Conservation (phyloP, 2,888 invertebrate species). For the Aporophyla nigra region DNA sequence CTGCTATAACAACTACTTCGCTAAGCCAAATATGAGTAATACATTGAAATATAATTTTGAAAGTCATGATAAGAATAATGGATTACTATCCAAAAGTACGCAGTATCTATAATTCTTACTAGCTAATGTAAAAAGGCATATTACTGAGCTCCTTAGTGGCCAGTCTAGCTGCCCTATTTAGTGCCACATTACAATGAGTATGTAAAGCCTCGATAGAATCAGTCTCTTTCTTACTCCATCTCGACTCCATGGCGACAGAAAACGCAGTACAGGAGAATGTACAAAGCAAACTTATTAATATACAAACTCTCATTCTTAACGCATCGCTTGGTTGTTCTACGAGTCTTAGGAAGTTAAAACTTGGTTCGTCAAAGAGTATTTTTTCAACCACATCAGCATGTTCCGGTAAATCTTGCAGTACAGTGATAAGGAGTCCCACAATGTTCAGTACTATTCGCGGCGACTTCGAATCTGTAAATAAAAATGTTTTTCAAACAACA, state of each 20-base stretch:
- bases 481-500: constrained; percentile 34
- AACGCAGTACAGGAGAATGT: constrained; percentile 93
- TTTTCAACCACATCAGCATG: constrained; percentile 94
- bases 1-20: background rate
- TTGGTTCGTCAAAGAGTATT: constrained; percentile 91
- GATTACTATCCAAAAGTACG: background rate
- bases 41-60: background rate
- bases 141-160: constrained; percentile 90
- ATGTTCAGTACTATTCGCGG: constrained; percentile 93
- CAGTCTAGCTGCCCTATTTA: constrained; percentile 91
- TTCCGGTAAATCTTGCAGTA: constrained; percentile 94
- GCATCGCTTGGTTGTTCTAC: constrained; percentile 91
- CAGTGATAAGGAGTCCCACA: constrained; percentile 93
- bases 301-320: constrained; percentile 92
- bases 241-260: constrained; percentile 87
- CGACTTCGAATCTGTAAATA: constrained; percentile 88
- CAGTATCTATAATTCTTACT: constrained; percentile 31
- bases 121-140: constrained; percentile 87
- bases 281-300: constrained; percentile 93
- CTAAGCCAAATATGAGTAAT: constrained; percentile 3
- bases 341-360: constrained; percentile 89
- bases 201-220: constrained; percentile 91
- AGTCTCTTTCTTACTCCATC: constrained; percentile 92
- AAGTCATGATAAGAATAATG: background rate
- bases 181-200: constrained; percentile 91